phyloP scores from a whole-genome alignment of 2,888 invertebrate species.

The Sarcophaga variegata region DNA sequence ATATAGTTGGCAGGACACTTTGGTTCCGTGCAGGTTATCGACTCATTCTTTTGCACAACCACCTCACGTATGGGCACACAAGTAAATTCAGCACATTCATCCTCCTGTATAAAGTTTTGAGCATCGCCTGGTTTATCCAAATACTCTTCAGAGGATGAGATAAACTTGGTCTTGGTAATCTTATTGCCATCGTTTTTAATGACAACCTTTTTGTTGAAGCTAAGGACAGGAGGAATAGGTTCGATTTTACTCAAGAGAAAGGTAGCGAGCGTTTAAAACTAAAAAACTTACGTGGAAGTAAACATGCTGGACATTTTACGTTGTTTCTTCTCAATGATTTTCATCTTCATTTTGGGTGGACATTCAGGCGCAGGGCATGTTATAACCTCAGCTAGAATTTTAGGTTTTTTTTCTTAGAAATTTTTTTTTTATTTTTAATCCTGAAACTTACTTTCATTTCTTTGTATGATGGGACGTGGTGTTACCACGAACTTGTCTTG shows the following conservation, averaged over 20 bases:
- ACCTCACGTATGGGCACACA: conserved; percentile 78
- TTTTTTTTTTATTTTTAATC: not conserved
- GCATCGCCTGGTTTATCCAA: conserved; percentile 75
- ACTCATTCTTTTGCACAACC: conserved; percentile 74
- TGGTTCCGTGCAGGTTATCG: conserved; percentile 75
- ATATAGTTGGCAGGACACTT: conserved; percentile 85
- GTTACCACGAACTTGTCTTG: conserved; percentile 73
- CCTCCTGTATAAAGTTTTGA: conserved; percentile 73
- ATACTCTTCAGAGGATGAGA: conserved; percentile 75
- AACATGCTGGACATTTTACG: conserved; percentile 83
- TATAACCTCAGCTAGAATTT: conserved; percentile 73
- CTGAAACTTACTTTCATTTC: conserved; percentile 73
- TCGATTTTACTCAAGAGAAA: not conserved
- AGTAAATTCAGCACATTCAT: conserved; percentile 79
- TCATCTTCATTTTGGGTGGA: conserved; percentile 82
- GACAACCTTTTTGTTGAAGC: conserved; percentile 76
- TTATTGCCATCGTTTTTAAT: conserved; percentile 76
- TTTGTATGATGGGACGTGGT: conserved; percentile 74
- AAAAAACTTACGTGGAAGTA: conserved; percentile 73
- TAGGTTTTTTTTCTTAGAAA: not conserved
- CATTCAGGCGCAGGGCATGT: conserved; percentile 82
- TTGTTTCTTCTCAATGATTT: conserved; percentile 79
- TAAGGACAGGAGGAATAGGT: not conserved
- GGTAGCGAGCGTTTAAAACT: not conserved
- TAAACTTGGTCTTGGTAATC: conserved; percentile 76